Evolutionary conservation across 2,797 vertebrate genomes (phyloP).

Genomic region (Alosa sapidissima): DNA sequence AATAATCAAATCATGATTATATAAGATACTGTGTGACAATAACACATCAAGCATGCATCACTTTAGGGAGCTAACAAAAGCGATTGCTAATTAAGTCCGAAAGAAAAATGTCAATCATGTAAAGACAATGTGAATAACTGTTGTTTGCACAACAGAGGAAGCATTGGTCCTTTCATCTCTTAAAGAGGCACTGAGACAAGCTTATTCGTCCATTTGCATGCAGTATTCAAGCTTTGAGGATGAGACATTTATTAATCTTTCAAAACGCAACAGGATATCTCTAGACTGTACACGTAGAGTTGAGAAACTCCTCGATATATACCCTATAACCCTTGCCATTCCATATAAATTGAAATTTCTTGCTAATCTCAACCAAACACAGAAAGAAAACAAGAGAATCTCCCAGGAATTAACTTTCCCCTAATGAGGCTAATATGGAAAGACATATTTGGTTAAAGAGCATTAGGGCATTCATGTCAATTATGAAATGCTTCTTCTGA

Average conservation of each 20-base stretch:
- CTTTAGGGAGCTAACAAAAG: neutral
- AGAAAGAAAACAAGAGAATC: neutral
- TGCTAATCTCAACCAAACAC: neutral
- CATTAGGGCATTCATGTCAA: neutral
- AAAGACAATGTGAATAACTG: neutral
- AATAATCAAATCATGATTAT: neutral
- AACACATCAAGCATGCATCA: conserved; percentile 7
- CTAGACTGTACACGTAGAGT: neutral
- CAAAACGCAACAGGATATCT: neutral
- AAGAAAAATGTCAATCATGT: conserved; percentile 12
- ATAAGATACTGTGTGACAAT: neutral
- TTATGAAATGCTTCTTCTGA: neutral
- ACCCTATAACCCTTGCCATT: neutral
- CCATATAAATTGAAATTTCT: neutral
- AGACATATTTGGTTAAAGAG: neutral
- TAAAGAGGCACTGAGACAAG: conserved; percentile 1
- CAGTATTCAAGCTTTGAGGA: conserved; percentile 1
- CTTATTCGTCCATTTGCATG: conserved; percentile 22
- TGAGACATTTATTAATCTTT: conserved; percentile 10
- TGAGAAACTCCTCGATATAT: neutral
- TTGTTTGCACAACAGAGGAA: conserved; percentile 5
- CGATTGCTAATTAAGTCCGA: neutral
- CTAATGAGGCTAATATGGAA: neutral
- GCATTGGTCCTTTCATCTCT: neutral
- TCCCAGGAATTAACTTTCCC: neutral